phyloP scores from a whole-genome alignment of 2,888 invertebrate genomes.

The Aphelenchoides bicaudatus region DNA sequence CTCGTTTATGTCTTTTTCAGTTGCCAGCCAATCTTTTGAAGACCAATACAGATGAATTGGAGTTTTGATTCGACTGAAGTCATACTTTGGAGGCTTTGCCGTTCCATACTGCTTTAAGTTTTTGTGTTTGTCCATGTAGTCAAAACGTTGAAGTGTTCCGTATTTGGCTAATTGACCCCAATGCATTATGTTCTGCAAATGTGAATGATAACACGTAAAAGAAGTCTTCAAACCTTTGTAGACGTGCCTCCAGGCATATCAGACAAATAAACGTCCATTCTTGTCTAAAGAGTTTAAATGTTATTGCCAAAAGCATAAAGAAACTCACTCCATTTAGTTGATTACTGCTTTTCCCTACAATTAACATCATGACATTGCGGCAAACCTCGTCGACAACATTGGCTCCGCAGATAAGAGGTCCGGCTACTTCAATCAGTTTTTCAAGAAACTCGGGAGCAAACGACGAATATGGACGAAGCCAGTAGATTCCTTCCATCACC shows the following conservation, averaged over 20 bases:
- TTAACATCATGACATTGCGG: constrained; percentile 71
- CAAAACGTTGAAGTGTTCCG: constrained; percentile 50
- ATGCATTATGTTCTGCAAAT: constrained; percentile 64
- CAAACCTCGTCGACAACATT: constrained; percentile 66
- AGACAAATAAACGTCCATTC: constrained; percentile 50
- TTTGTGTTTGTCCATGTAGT: constrained; percentile 41
- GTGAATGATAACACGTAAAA: too few species aligned
- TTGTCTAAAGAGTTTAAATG: too few species aligned
- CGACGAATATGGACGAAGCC: constrained; percentile 63
- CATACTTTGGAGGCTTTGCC: constrained; percentile 47
- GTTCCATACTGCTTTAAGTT: constrained; percentile 37
- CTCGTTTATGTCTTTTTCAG: constrained; percentile 45
- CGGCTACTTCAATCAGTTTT: too few species aligned
- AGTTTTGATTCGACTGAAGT: constrained; percentile 42
- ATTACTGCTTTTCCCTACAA: constrained; percentile 68
- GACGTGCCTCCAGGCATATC: constrained; percentile 64
- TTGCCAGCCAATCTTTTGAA: constrained; percentile 52
- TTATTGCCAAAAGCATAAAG: too few species aligned
- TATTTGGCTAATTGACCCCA: constrained; percentile 60
- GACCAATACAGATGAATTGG: constrained; percentile 55
- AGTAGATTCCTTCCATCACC: constrained; percentile 52
- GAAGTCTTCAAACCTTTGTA: too few species aligned
- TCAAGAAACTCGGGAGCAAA: constrained; percentile 61
- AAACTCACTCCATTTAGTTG: constrained; percentile 54
- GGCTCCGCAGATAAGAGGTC: constrained; percentile 52